Conservation (phyloP, 53 echinoderm and acorn worm genomes). For the Astropecten irregularis region DNA sequence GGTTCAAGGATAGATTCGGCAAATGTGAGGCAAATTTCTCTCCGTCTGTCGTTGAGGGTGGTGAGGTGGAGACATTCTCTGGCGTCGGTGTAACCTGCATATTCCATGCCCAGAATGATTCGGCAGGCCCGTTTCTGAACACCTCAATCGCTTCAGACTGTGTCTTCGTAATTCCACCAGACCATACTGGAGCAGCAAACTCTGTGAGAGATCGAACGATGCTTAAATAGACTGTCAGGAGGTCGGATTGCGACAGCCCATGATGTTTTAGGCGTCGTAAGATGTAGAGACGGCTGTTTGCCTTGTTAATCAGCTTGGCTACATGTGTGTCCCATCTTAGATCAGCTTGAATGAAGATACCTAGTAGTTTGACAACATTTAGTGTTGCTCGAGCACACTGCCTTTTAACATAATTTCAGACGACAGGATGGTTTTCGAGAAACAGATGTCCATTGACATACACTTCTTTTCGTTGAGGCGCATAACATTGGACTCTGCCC, state of each 20-base stretch:
- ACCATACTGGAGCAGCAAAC: slow-evolving; percentile 37
- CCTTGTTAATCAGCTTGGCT: background rate
- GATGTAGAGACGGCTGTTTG: background rate
- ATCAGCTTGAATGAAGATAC: background rate
- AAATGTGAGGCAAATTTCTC: too few relatives aligned
- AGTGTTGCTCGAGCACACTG: background rate
- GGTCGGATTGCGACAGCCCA: slow-evolving; percentile 10
- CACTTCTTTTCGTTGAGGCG: background rate
- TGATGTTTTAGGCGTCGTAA: background rate
- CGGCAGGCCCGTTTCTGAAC: slow-evolving; percentile 19
- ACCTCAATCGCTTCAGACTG: slow-evolving; percentile 10
- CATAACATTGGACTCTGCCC: background rate
- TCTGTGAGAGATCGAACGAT: slow-evolving; percentile 1
- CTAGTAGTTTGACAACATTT: background rate
- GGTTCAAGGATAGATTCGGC: too few relatives aligned
- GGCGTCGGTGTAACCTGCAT: too few relatives aligned
- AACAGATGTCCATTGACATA: slow-evolving; percentile 4
- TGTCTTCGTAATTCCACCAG: slow-evolving; percentile 11
- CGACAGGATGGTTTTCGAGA: background rate
- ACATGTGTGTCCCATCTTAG: background rate
- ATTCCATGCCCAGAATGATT: background rate
- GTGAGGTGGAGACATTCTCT: too few relatives aligned
- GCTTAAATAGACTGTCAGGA: background rate
- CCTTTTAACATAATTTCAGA: background rate
- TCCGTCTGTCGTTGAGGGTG: too few relatives aligned